These are phyloP conservation scores for Gnathonemus longibarbis DNA, from an alignment of 2,113 vertebrate species.

Conservation along the genomic window DNA sequence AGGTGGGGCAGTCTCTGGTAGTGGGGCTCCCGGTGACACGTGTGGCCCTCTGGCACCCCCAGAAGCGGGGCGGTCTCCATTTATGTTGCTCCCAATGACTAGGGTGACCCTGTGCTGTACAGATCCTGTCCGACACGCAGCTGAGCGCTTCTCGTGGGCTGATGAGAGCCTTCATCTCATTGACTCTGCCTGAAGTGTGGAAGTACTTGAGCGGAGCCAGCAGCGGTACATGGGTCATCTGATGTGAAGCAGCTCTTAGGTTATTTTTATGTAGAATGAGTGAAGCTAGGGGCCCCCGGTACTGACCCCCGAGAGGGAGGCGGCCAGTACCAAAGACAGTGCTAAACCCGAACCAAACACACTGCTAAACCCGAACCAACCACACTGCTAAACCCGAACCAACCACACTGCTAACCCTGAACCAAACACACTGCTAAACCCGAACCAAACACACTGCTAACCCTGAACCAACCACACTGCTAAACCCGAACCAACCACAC, in stretches of 20 bases:
- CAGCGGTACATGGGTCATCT: not conserved
- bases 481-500: not conserved
- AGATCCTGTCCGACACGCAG: not conserved
- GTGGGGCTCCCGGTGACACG: not conserved
- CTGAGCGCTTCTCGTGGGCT: not conserved
- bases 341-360: not conserved
- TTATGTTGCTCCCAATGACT: not conserved
- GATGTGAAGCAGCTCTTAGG: not conserved
- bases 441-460: too few species aligned
- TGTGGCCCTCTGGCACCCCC: not conserved
- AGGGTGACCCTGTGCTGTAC: not conserved
- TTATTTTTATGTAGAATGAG: not conserved
- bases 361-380: too few species aligned
- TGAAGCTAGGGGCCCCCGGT: not conserved
- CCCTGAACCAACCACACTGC: not conserved
- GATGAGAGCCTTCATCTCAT: not conserved
- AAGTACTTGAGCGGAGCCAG: not conserved
- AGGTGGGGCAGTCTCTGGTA: slow-evolving; percentile 16
- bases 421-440: too few species aligned
- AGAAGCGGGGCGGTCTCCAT: slow-evolving; percentile 7
- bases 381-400: too few species aligned
- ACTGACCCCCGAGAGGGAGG: not conserved
- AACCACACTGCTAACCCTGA: too few species aligned
- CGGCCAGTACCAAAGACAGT: not conserved
- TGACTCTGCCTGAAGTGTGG: not conserved